A percentile compares a stretch with the other conserved stretches of the same genome.
Evolutionary conservation across 2,797 vertebrate species (phyloP).

Genomic region (Sebastes trivittatus): DNA sequence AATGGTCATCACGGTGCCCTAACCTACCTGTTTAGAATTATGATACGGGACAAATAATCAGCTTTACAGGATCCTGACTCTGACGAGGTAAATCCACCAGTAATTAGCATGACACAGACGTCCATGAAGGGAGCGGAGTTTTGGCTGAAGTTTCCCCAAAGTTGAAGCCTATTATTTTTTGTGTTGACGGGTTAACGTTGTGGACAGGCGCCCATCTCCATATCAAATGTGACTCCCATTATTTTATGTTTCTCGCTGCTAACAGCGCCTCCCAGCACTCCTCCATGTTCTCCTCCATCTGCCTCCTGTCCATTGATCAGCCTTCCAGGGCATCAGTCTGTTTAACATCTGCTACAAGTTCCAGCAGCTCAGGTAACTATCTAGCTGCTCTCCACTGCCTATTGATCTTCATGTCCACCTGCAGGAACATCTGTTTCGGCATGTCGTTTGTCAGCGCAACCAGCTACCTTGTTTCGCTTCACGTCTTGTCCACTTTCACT

Average conservation of each 20-base stretch:
- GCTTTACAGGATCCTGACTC: slow-evolving; percentile 77
- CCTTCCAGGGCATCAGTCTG: slow-evolving; percentile 86
- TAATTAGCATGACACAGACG: slow-evolving; percentile 84
- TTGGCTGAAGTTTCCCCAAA: slow-evolving; percentile 76
- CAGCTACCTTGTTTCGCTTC: slow-evolving; percentile 70
- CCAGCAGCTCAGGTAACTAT: slow-evolving; percentile 86
- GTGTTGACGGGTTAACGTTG: slow-evolving; percentile 67
- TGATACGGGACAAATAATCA: slow-evolving; percentile 88
- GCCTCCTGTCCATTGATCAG: slow-evolving; percentile 87
- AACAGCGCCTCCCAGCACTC: slow-evolving; percentile 72
- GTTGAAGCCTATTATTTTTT: slow-evolving; percentile 70
- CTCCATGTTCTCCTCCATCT: slow-evolving; percentile 84
- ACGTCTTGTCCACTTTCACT: slow-evolving; percentile 76
- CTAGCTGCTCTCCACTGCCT: slow-evolving; percentile 76
- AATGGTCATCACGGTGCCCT: slow-evolving; percentile 75
- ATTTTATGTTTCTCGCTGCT: slow-evolving; percentile 73
- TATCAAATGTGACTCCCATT: slow-evolving; percentile 81
- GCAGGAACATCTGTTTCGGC: slow-evolving; percentile 85
- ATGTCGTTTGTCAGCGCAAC: slow-evolving; percentile 78
- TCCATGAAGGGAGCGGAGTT: slow-evolving; percentile 79
- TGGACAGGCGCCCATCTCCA: slow-evolving; percentile 81
- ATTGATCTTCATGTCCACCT: slow-evolving; percentile 87
- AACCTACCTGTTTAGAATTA: slow-evolving; percentile 88
- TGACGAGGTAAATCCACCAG: slow-evolving; percentile 80
- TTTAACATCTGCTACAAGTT: slow-evolving; percentile 87